Evolutionary conservation across 2,113 vertebrate genomes (phyloP), one percentile per base, ranked within the genome.

Genomic region (Grammomys surdaster): DNA sequence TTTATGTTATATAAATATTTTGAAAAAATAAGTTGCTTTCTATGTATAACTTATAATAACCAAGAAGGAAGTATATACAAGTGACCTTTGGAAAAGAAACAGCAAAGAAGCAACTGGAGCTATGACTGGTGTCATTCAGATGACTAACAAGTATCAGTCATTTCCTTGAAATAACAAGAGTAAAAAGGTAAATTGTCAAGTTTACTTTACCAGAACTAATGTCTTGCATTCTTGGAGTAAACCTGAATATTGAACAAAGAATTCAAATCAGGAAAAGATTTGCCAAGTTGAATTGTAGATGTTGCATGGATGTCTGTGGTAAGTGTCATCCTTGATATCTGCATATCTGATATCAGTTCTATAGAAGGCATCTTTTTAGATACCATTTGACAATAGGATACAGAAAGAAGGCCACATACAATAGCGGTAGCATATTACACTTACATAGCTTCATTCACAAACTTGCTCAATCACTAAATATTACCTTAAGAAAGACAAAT

Each of bases 61-160:
- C 22, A 92, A 88, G 80, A 89, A 16, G 13, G 40, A 26, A 94
- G 12, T 70, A 36, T 58, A 91, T 72, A 65, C n/a, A 94, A 11
- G 33, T 76, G 31, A 93, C 6, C 20, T 54, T 36, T 76, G 86
- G 88, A 6, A 82, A 95, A 1, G 24, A 24, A 92, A 75, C 0
- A 89, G 48, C 31, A 96, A 95, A 94, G 63, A 85, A 78, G 67
- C n/a, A 92, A 69, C 46, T 93, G 17, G 58, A 82, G 85, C 46
- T 60, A 91, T 63, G 40, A 93, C 19, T 46, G 69, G 51, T 67
- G 56, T 69, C 82, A 89, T n/a, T 97, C 70, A 82, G n/a, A 70
- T 1, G 7, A 40, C 16, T 56, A 77, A 81, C n/a, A 94, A 95
- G 54, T 17, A 63, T n/a, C n/a, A 91, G 58, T 88, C 54, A 91